Conservation (phyloP, 1,140 invertebrate genomes). For the Drosophila malerkotliana region DNA sequence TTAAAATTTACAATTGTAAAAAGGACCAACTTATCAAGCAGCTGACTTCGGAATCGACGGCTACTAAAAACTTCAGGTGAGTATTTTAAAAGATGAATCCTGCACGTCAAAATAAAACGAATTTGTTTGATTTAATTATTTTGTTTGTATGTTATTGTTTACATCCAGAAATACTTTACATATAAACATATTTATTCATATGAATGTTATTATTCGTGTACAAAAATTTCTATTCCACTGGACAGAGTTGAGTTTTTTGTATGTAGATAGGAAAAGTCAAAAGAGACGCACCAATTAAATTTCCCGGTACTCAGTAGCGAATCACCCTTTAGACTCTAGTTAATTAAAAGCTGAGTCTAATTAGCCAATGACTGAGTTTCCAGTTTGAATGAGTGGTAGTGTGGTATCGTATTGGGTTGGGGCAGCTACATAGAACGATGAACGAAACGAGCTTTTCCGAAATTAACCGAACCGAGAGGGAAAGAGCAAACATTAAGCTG, state of each 20-base stretch:
- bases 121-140: no score
- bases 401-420: conserved; percentile 13
- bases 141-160: neutral
- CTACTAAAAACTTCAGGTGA: conserved; percentile 12
- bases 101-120: no score
- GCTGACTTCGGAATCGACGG: conserved; percentile 9
- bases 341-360: conserved; percentile 62
- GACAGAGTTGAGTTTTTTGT: neutral
- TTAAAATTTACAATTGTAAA: conserved; percentile 5
- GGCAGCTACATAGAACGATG: conserved; percentile 2
- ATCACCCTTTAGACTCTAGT: conserved; percentile 46
- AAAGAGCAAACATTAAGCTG: conserved; percentile 6
- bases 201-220: no score
- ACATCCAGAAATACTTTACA: neutral
- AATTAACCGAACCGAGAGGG: conserved; percentile 24
- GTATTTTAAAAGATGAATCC: neutral
- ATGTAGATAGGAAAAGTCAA: neutral
- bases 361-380: conserved; percentile 73
- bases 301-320: conserved; percentile 9
- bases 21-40: conserved; percentile 7
- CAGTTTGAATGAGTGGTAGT: neutral
- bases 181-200: neutral
- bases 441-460: conserved; percentile 14
- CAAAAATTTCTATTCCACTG: neutral
- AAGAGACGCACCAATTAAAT: conserved; percentile 54